Evolutionary conservation across 2,113 vertebrate species (phyloP).

Genomic region (Eubucco bourcierii): DNA sequence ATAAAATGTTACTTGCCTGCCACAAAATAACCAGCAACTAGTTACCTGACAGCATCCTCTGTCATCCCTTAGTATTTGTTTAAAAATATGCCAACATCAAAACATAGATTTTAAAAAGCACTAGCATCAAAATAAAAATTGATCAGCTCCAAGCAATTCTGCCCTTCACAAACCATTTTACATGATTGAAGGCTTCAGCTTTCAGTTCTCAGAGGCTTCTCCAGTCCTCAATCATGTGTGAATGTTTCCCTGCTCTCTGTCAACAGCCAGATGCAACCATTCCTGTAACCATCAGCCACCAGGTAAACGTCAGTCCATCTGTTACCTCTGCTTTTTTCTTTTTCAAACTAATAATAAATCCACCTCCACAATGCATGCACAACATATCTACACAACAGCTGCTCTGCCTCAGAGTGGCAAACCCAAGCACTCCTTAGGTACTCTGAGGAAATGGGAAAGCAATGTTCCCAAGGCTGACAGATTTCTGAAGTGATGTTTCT

Average conservation of each 20-base stretch:
- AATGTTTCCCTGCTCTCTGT: not conserved
- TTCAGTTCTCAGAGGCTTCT: constrained; percentile 13
- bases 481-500: constrained; percentile 25
- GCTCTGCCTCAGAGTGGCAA: not conserved
- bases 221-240: not conserved
- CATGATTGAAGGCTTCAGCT: not conserved
- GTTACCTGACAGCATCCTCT: not conserved
- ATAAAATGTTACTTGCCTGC: not conserved
- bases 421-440: not conserved
- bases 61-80: not conserved
- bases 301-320: constrained; percentile 3
- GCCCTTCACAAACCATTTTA: not conserved
- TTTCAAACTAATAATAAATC: not conserved
- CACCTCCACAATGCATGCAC: not conserved
- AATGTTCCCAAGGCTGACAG: not conserved
- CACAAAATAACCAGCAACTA: not conserved
- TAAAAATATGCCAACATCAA: not conserved
- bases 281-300: not conserved
- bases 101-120: not conserved
- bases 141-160: constrained; percentile 3
- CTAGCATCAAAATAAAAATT: constrained; percentile 28
- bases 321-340: not conserved
- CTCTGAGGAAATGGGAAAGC: not conserved
- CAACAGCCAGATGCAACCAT: not conserved
- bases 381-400: not conserved